Conservation (phyloP, 2,797 vertebrate species). For the Allochrocebus solatus region DNA sequence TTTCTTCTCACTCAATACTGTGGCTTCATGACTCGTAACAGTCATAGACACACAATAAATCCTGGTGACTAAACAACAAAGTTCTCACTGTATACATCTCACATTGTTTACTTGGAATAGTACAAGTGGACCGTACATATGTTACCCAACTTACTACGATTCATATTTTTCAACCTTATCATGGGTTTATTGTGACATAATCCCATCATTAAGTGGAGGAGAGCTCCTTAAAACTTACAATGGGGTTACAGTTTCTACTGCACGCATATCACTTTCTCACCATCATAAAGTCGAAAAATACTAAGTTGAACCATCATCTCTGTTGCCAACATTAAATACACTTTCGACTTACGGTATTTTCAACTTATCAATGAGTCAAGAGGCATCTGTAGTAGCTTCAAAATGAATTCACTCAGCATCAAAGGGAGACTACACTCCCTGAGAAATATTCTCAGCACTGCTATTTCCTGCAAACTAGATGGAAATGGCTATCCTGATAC, state of each 20-base stretch:
- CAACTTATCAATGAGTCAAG: too few species aligned
- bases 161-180: not conserved
- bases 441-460: not conserved
- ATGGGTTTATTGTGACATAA: not conserved
- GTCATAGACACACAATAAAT: not conserved
- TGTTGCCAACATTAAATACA: too few species aligned
- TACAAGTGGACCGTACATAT: not conserved
- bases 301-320: too few species aligned
- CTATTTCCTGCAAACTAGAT: not conserved
- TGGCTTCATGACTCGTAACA: not conserved
- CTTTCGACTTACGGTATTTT: too few species aligned
- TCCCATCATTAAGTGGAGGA: not conserved
- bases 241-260: not conserved
- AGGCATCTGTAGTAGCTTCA: not conserved
- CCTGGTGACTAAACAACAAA: not conserved
- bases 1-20: slow-evolving; percentile 33
- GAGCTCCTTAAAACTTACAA: not conserved
- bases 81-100: not conserved
- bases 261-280: not conserved
- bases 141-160: not conserved
- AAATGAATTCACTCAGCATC: not conserved
- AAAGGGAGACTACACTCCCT: not conserved
- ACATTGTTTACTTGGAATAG: not conserved
- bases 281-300: too few species aligned
- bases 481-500: not conserved